Conservation (phyloP, 2,113 vertebrate species). For the Anhinga rufa region DNA sequence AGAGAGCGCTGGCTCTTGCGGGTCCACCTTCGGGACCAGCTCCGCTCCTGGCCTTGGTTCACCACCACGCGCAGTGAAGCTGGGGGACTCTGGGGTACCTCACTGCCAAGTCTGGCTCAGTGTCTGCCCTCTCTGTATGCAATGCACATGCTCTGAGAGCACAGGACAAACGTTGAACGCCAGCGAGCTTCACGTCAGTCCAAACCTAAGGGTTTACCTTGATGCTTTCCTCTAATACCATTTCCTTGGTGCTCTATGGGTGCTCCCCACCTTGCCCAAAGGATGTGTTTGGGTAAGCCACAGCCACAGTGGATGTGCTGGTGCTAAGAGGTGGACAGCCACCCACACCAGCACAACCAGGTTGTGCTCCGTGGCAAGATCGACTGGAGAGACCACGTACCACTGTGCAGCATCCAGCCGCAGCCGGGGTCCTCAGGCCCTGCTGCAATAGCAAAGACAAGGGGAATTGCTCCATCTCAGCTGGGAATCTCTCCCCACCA, state of each 20-base stretch:
- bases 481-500: neutral
- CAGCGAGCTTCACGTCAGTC: neutral
- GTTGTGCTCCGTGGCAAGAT: neutral
- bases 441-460: neutral
- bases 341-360: neutral
- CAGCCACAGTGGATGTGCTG: neutral
- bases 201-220: neutral
- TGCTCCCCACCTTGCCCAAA: neutral
- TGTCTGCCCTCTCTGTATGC: rapidly evolving
- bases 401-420: neutral
- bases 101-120: neutral
- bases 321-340: neutral
- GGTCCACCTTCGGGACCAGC: neutral
- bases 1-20: neutral
- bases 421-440: neutral
- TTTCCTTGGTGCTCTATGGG: neutral
- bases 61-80: neutral
- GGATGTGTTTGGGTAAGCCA: too few relatives aligned
- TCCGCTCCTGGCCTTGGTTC: neutral
- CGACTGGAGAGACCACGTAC: neutral
- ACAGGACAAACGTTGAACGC: neutral
- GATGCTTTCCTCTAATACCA: neutral
- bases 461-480: neutral
- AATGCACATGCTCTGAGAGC: neutral
- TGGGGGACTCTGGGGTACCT: neutral